Conservation (phyloP, 2,797 vertebrate species). For the Rhyacichthys aspro region DNA sequence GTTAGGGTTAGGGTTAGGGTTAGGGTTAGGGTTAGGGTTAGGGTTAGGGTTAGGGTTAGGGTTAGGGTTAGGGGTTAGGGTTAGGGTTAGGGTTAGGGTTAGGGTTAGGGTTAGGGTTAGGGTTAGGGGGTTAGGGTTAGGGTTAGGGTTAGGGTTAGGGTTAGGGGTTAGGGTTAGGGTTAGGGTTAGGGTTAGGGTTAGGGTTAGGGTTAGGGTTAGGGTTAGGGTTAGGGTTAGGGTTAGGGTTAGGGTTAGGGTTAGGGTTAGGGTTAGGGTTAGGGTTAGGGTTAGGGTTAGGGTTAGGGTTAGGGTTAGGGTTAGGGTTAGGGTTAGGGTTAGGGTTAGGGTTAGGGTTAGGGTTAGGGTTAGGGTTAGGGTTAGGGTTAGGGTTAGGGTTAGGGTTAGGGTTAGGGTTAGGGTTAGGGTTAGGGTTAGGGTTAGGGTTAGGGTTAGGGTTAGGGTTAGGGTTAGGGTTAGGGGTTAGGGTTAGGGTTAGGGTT, state of each 20-base stretch:
- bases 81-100: not conserved
- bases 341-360: conserved; percentile 2
- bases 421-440: conserved; percentile 11
- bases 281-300: conserved; percentile 6
- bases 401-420: conserved; percentile 1
- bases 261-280: conserved; percentile 1
- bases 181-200: conserved; percentile 4
- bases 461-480: conserved; percentile 5
- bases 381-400: conserved; percentile 14
- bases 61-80: not conserved
- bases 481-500: conserved; percentile 8
- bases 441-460: conserved; percentile 4
- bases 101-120: conserved; percentile 2
- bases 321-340: conserved; percentile 5
- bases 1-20: conserved; percentile 12
- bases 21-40: conserved; percentile 9
- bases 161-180: not conserved
- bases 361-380: conserved; percentile 1
- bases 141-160: not conserved
- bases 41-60: not conserved
- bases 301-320: conserved; percentile 10
- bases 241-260: conserved; percentile 11
- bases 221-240: conserved; percentile 13
- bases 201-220: conserved; percentile 7
- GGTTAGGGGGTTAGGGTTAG: conserved; percentile 1